These are phyloP conservation scores for Baronia brevicornis DNA, from an alignment of 2,888 invertebrate species.

Conservation along the genomic window DNA sequence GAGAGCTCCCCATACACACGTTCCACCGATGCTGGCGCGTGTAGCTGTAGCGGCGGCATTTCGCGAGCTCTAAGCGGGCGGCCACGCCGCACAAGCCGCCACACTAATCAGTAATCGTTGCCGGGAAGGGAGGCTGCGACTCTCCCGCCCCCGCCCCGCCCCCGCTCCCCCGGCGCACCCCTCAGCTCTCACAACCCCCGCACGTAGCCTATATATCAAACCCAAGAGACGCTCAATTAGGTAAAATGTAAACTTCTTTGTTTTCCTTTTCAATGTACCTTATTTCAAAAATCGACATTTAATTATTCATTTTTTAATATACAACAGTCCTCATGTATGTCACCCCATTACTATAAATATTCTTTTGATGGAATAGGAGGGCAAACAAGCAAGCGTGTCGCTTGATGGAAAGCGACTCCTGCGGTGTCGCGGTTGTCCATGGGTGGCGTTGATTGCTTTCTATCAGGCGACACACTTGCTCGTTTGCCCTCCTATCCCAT, in stretches of 20 bases:
- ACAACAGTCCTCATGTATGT: too few species aligned
- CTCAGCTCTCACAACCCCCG: constrained; percentile 32
- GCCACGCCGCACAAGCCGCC: constrained; percentile 64
- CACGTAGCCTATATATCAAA: constrained; percentile 46
- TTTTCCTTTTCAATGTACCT: constrained; percentile 1
- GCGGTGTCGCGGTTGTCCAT: too few species aligned
- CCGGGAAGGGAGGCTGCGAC: constrained; percentile 72
- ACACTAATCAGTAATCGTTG: constrained; percentile 78
- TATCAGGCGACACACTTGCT: too few species aligned
- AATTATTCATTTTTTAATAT: too few species aligned
- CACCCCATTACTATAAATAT: too few species aligned
- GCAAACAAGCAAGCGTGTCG: too few species aligned
- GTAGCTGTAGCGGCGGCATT: constrained; percentile 46
- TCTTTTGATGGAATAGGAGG: too few species aligned
- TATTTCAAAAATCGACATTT: background rate
- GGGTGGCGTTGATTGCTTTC: too few species aligned
- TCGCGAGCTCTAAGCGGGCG: constrained; percentile 48
- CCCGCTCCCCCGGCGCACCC: constrained; percentile 25
- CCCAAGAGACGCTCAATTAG: constrained; percentile 22
- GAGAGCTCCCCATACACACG: constrained; percentile 26
- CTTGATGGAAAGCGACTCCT: too few species aligned
- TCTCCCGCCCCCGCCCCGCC: constrained; percentile 37
- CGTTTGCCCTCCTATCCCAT: too few species aligned
- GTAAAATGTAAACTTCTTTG: constrained; percentile 16
- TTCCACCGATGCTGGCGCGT: constrained; percentile 24